phyloP scores from a whole-genome alignment of 2,797 vertebrate species.

The Graptemys geographica region DNA sequence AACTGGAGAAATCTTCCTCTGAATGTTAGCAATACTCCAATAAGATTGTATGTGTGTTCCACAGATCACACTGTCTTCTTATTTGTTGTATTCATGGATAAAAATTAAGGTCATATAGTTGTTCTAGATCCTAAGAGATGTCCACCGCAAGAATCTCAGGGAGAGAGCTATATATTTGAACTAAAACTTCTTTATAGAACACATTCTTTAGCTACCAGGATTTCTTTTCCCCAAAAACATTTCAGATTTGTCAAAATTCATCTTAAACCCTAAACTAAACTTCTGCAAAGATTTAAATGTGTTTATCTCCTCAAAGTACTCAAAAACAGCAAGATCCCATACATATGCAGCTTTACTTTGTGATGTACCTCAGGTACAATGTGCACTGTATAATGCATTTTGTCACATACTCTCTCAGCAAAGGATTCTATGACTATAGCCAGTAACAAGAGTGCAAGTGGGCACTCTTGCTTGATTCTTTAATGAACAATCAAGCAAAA shows the following conservation, averaged over 20 bases:
- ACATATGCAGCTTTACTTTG: background rate
- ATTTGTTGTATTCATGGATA: background rate
- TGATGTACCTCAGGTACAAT: background rate
- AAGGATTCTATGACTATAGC: background rate
- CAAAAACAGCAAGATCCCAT: background rate
- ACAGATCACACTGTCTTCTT: background rate
- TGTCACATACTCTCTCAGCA: background rate
- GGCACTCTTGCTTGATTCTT: background rate
- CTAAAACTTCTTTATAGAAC: background rate
- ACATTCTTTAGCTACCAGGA: background rate
- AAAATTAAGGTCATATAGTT: background rate
- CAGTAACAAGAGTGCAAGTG: background rate
- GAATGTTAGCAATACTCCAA: background rate
- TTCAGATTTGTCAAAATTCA: too few relatives aligned
- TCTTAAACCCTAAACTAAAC: too few relatives aligned
- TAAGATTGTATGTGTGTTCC: background rate
- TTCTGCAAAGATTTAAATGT: too few relatives aligned
- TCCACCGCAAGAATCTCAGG: background rate
- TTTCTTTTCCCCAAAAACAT: background rate
- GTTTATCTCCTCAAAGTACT: background rate
- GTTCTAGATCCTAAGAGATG: background rate
- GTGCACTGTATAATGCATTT: background rate
- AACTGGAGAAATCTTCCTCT: background rate
- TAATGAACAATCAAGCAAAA: background rate
- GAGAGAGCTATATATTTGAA: background rate